Evolutionary conservation across 2,113 vertebrate genomes (phyloP).

Genomic region (Indri indri): DNA sequence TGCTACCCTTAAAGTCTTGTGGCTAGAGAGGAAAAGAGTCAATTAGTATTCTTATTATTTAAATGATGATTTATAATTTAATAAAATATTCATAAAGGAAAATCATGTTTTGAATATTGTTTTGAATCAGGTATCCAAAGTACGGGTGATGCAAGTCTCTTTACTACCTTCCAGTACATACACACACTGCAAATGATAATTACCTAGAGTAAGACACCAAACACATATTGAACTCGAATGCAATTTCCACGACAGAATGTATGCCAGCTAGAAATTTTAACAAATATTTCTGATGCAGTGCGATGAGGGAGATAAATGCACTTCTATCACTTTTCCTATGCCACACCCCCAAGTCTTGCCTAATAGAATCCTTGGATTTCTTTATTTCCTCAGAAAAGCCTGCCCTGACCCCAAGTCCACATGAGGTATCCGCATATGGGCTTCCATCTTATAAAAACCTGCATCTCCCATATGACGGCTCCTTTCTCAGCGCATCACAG

Average conservation of each 20-base stretch:
- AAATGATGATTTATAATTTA: constrained; percentile 35
- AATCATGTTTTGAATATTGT: constrained; percentile 25
- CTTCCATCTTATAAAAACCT: neutral
- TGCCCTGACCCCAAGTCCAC: neutral
- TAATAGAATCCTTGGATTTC: neutral
- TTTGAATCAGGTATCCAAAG: neutral
- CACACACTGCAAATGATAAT: neutral
- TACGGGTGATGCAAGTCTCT: neutral
- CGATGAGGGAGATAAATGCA: neutral
- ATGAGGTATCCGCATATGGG: neutral
- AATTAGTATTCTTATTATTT: constrained; percentile 37
- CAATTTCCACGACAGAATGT: neutral
- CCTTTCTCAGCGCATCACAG: neutral
- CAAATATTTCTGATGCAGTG: neutral
- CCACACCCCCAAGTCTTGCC: neutral
- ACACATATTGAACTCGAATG: neutral
- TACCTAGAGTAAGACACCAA: neutral
- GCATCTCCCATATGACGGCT: neutral
- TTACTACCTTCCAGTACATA: neutral
- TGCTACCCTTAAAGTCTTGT: neutral
- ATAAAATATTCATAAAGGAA: constrained; percentile 62
- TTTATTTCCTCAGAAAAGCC: neutral
- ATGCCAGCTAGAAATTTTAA: neutral
- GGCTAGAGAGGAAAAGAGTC: neutral
- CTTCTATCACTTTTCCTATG: neutral